Evolutionary conservation across 2,113 vertebrate species (phyloP).

Genomic region (Geococcyx californianus): DNA sequence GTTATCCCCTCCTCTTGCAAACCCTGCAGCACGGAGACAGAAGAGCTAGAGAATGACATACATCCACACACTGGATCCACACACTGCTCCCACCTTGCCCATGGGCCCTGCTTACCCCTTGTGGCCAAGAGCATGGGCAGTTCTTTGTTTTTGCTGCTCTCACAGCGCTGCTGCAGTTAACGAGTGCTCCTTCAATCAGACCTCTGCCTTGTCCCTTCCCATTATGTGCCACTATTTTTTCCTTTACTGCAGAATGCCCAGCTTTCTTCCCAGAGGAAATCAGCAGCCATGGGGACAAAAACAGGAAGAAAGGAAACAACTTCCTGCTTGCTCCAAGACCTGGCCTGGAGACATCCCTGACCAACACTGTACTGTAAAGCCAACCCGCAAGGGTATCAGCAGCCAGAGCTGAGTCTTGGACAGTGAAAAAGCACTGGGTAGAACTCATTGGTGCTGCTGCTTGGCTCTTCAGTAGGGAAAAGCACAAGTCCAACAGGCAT

Average conservation of each 20-base stretch:
- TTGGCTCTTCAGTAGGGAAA: not conserved
- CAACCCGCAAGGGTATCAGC: not conserved
- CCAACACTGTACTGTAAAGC: not conserved
- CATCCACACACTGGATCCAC: not conserved
- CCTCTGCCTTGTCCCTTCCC: not conserved
- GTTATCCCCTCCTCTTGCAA: not conserved
- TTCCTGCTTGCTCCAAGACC: constrained; percentile 24
- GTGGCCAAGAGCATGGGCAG: not conserved
- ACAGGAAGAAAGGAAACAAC: constrained; percentile 61
- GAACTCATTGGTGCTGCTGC: not conserved
- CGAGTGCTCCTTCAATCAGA: not conserved
- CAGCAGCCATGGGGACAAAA: constrained; percentile 48
- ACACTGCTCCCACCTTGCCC: not conserved
- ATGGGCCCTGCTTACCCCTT: not conserved
- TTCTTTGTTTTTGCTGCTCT: not conserved
- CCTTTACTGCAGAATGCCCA: not conserved
- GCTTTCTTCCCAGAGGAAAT: constrained; percentile 65
- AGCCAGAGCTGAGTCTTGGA: not conserved
- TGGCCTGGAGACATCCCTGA: not conserved
- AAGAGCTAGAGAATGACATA: not conserved
- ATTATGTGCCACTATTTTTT: constrained; percentile 34
- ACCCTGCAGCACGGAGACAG: not conserved
- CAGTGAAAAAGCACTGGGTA: not conserved
- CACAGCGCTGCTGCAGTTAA: not conserved
- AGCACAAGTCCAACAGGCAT: not conserved